phyloP scores from a whole-genome alignment of 2,888 invertebrate species.

The Kuschelorhynchus macadamiae region DNA sequence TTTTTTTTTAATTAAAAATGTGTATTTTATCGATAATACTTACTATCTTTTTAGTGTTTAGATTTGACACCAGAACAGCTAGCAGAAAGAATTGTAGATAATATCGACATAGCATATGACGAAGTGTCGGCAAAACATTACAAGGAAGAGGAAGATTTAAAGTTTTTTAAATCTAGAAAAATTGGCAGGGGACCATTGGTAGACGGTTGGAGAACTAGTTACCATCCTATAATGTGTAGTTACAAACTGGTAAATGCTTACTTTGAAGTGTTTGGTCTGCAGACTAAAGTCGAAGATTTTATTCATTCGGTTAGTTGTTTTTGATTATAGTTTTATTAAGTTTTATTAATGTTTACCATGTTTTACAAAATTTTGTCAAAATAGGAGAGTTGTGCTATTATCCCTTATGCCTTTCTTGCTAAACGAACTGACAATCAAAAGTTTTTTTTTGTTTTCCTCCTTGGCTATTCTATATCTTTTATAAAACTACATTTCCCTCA shows the following conservation, averaged over 20 bases:
- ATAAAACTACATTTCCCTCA: too few species aligned
- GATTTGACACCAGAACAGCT: conserved; percentile 81
- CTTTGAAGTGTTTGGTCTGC: conserved; percentile 94
- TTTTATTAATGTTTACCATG: too few species aligned
- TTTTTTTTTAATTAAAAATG: too few species aligned
- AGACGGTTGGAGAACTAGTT: conserved; percentile 85
- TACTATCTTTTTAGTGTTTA: conserved; percentile 77
- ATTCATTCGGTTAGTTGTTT: conserved; percentile 84
- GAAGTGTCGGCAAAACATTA: conserved; percentile 89
- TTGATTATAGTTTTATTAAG: too few species aligned
- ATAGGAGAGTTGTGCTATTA: too few species aligned
- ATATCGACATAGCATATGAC: conserved; percentile 90
- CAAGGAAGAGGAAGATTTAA: conserved; percentile 90
- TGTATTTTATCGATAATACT: too few species aligned
- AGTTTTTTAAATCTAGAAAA: conserved; percentile 85
- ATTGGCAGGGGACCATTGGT: conserved; percentile 88
- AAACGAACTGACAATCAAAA: too few species aligned
- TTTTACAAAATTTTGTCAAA: too few species aligned
- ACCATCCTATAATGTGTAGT: conserved; percentile 91
- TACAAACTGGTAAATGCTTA: conserved; percentile 90
- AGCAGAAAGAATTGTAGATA: conserved; percentile 81
- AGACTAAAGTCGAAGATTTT: conserved; percentile 90
- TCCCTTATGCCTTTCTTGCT: too few species aligned
- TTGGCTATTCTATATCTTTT: too few species aligned
- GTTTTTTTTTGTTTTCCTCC: too few species aligned